Evolutionary conservation across 2,797 vertebrate genomes (phyloP).

Genomic region (Ctenopoma kingsleyae): DNA sequence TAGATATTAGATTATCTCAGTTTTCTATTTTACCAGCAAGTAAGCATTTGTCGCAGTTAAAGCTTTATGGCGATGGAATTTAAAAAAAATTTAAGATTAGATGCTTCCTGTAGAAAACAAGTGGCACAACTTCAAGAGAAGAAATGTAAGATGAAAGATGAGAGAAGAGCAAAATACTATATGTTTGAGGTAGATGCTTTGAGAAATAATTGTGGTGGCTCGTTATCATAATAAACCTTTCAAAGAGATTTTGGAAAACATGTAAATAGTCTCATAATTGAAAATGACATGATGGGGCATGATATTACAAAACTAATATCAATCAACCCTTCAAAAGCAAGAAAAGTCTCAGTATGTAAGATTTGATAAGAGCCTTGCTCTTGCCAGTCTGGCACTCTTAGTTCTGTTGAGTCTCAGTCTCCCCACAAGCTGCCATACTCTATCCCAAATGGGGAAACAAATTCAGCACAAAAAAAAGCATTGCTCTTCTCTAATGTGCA

Average conservation of each 20-base stretch:
- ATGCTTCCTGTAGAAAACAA: neutral
- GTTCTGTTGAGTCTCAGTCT: constrained; percentile 67
- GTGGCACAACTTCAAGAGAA: neutral
- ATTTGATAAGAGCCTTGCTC: constrained; percentile 41
- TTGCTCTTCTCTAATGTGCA: constrained; percentile 60
- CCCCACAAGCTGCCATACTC: constrained; percentile 50
- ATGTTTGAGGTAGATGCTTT: neutral
- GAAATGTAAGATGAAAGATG: neutral
- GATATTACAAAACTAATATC: neutral
- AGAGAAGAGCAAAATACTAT: neutral
- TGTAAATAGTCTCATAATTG: neutral
- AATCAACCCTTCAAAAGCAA: neutral
- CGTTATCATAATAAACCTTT: neutral
- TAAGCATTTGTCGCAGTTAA: too few species aligned
- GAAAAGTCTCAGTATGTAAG: constrained; percentile 1
- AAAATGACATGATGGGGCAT: constrained; percentile 1
- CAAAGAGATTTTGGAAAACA: neutral
- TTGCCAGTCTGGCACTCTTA: constrained; percentile 58
- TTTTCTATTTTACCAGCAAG: neutral
- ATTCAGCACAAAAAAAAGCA: constrained; percentile 57
- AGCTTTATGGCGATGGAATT: neutral
- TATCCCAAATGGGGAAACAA: constrained; percentile 48
- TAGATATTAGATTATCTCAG: neutral
- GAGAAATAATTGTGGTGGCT: neutral
- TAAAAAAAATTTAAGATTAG: neutral